phyloP scores from a whole-genome alignment of 1,140 invertebrate genomes.

The Mizuhopecten yessoensis region DNA sequence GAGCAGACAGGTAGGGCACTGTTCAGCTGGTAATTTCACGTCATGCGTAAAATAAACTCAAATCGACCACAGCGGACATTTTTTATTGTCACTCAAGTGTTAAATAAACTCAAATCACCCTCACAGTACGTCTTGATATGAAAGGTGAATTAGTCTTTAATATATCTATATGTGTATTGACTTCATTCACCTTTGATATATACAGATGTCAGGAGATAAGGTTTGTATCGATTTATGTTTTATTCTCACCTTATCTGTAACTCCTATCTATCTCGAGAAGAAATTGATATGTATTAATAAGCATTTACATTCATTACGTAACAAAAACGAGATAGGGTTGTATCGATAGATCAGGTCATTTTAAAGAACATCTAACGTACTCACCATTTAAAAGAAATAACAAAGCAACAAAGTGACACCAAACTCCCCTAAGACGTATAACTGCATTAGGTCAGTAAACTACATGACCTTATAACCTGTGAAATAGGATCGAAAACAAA shows the following conservation, averaged over 20 bases:
- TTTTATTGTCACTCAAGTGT: not conserved
- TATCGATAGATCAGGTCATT: not conserved
- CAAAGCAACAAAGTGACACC: too few species aligned
- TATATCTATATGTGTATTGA: not conserved
- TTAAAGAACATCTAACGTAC: not conserved
- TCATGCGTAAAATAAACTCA: slow-evolving; percentile 8
- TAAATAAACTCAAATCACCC: not conserved
- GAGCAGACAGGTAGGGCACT: not conserved
- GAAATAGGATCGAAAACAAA: too few species aligned
- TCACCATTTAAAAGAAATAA: not conserved
- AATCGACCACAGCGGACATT: not conserved
- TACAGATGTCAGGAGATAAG: not conserved
- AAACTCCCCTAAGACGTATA: too few species aligned
- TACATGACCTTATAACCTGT: too few species aligned
- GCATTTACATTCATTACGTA: not conserved
- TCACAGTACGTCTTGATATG: slow-evolving; percentile 5
- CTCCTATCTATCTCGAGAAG: not conserved
- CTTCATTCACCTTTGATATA: slow-evolving; percentile 2
- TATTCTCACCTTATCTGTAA: not conserved
- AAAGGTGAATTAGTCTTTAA: not conserved
- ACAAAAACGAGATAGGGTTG: slow-evolving; percentile 20
- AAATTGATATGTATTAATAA: slow-evolving; percentile 30
- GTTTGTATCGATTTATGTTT: not conserved
- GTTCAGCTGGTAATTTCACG: not conserved
- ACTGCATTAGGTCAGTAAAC: too few species aligned